Evolutionary conservation across 2,113 vertebrate genomes (phyloP), one percentile per base, ranked within the genome.

Genomic region (Ochotona princeps): DNA sequence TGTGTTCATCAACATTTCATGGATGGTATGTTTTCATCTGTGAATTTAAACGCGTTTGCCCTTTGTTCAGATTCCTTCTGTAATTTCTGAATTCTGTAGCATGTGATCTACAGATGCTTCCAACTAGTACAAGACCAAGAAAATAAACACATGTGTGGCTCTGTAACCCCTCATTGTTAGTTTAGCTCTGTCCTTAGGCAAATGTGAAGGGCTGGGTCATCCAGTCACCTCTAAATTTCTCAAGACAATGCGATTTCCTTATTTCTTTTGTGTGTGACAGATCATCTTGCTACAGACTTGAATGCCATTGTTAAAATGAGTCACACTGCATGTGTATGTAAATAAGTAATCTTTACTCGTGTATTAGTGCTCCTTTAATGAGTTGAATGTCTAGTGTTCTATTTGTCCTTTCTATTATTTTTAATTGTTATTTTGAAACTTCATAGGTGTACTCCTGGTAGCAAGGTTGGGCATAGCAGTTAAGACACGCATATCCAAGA

Each of bases 291-390:
- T 93, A 74, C 54, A 57, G 32, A 67, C 38, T 35, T 61, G 78
- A 81, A 83, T 49, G 26, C 67, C 75, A 82, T 92, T 73, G 92
- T 87, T 86, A 67, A 93, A 94, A 96, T 76, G 44, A 83, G 79
- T 54, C 57, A 70, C 51, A 61, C 60, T 73, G 30, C 80, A 14
- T 89, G 11, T 88, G 35, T 83, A 25, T 38, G 32, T 49, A 17
- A 47, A 44, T 63, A 74, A 94, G 72, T 76, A 70, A 66, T 90
- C 49, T 79, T 91, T 80, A 76, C 32, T 57, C 54, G 54, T 78
- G 28, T 75, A 49, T 89, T 65, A 83, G 61, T 44, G 25, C 23
- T 66, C 9, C 61, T 72, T 81, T 87, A 87, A 82, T 78, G 80
- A 91, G 76, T 81, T 67, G 35, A 92, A 66, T 80, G 25, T 8